Evolutionary conservation across 2,797 vertebrate species (phyloP).

Genomic region (Schizopygopsis pylzovi): DNA sequence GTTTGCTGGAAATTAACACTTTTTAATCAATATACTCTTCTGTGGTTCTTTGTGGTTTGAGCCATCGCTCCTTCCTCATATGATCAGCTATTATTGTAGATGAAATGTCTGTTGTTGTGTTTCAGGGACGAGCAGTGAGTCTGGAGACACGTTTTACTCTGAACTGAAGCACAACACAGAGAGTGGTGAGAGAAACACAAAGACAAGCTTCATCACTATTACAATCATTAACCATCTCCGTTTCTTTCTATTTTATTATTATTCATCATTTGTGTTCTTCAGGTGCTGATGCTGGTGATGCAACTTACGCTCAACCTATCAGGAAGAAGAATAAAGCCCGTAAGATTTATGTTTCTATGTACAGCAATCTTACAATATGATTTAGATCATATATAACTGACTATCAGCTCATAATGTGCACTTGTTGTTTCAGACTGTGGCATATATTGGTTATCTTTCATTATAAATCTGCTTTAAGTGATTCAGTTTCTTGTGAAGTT

Average conservation of each 20-base stretch:
- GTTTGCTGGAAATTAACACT: neutral
- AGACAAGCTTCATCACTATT: neutral
- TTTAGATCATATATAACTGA: neutral
- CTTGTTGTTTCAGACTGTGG: neutral
- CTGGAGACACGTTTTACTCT: slow-evolving; percentile 5
- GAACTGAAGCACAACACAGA: neutral
- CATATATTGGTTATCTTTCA: too few relatives aligned
- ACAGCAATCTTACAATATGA: neutral
- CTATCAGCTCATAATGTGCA: neutral
- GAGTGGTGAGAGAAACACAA: neutral
- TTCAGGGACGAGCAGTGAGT: neutral
- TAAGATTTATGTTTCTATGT: too few relatives aligned
- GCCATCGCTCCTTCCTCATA: neutral
- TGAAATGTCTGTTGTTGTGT: neutral
- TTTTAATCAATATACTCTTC: too few relatives aligned
- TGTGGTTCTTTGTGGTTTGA: too few relatives aligned
- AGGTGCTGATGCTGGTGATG: neutral
- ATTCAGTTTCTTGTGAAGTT: too few relatives aligned
- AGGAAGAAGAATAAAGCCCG: too few relatives aligned
- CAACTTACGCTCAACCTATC: too few relatives aligned
- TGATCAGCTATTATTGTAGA: neutral
- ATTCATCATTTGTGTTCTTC: neutral
- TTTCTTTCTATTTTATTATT: neutral
- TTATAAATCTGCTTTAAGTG: too few relatives aligned
- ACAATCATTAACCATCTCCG: neutral